A percentile compares a stretch with the other conserved stretches of the same genome.
Evolutionary conservation across 2,888 invertebrate genomes (phyloP).

Genomic region (Buathra laborator): DNA sequence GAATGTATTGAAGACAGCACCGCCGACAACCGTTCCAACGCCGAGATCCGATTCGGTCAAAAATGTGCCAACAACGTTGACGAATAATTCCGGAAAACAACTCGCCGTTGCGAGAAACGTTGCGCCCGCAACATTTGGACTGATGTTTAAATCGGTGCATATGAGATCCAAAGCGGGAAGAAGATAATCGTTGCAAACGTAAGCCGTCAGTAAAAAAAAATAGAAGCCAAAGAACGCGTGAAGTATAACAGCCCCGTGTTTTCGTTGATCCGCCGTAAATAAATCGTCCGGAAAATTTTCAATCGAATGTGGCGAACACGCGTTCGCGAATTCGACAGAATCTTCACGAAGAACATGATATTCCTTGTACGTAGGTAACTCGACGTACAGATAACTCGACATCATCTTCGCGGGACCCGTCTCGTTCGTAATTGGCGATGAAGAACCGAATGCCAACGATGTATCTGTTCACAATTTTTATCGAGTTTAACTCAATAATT

Average conservation of each 20-base stretch:
- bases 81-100: constrained; percentile 97
- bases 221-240: constrained; percentile 93
- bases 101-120: constrained; percentile 99
- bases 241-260: constrained; percentile 92
- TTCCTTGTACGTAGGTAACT: background rate
- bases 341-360: background rate
- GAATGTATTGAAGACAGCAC: constrained; percentile 94
- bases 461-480: constrained; percentile 18
- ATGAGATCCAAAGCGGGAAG: constrained; percentile 95
- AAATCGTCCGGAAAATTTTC: constrained; percentile 88
- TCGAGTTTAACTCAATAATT: background rate
- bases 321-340: background rate
- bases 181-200: constrained; percentile 97
- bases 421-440: background rate
- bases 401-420: background rate
- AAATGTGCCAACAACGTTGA: constrained; percentile 95
- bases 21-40: constrained; percentile 95
- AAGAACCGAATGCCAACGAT: background rate
- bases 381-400: background rate
- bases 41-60: constrained; percentile 94
- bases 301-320: constrained; percentile 83
- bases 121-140: constrained; percentile 97
- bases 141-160: constrained; percentile 92
- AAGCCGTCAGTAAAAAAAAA: constrained; percentile 93
- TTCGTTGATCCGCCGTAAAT: constrained; percentile 89